These are phyloP conservation scores for Oreochromis aureus DNA, from an alignment of 2,113 vertebrate genomes.

Conservation along the genomic window DNA sequence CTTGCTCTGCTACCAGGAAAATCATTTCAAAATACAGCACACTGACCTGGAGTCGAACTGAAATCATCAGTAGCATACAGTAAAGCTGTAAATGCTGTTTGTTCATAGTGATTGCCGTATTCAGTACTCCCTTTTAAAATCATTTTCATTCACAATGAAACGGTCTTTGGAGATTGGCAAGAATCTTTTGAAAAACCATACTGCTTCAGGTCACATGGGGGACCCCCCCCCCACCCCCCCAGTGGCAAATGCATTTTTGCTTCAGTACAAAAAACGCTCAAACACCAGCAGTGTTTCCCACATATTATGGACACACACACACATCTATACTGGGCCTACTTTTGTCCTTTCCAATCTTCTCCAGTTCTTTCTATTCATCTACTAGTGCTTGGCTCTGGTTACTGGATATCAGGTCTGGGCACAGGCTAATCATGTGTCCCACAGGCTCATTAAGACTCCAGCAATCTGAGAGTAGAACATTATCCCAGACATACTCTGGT, in stretches of 20 bases:
- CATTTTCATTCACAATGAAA: background rate
- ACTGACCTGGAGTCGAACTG: background rate
- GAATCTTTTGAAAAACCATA: background rate
- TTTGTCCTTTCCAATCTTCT: background rate
- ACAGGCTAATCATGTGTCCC: slow-evolving; percentile 37
- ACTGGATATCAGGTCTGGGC: slow-evolving; percentile 28
- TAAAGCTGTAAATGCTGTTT: background rate
- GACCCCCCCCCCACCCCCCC: background rate
- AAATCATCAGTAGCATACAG: background rate
- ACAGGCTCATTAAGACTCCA: slow-evolving; percentile 31
- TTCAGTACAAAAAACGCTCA: background rate
- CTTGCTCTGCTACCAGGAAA: background rate
- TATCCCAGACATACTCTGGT: slow-evolving; percentile 31
- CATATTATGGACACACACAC: background rate
- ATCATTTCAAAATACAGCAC: background rate
- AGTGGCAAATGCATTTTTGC: background rate
- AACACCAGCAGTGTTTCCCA: background rate
- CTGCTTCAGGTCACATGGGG: background rate
- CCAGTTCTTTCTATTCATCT: slow-evolving; percentile 12
- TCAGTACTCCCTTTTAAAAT: background rate
- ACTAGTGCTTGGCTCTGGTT: background rate
- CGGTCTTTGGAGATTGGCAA: background rate
- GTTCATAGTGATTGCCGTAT: background rate
- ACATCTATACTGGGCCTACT: background rate
- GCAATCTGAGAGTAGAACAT: slow-evolving; percentile 35